phyloP scores from a whole-genome alignment of 2,888 invertebrate species.

The Notodonta ziczac region DNA sequence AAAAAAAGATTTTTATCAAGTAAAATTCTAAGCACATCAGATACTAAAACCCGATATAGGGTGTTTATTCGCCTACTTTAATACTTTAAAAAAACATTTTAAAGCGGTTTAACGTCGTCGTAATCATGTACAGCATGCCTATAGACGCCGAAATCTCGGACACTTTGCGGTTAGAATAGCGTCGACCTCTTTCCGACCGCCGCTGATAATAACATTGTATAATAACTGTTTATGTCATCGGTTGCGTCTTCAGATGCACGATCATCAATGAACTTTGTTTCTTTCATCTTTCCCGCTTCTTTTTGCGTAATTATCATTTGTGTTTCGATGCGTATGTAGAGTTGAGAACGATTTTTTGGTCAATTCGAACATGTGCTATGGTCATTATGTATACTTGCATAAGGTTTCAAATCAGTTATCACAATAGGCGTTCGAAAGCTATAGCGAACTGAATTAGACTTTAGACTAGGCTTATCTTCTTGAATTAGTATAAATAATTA shows the following conservation, averaged over 20 bases:
- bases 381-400: neutral
- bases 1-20: too few relatives aligned
- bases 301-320: neutral
- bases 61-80: neutral
- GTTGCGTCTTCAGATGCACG: conserved; percentile 4
- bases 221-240: conserved; percentile 24
- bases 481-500: too few relatives aligned
- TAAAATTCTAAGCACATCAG: neutral
- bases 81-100: neutral
- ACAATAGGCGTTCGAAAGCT: too few relatives aligned
- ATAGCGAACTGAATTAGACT: too few relatives aligned
- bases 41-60: neutral
- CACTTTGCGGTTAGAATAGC: conserved; percentile 19
- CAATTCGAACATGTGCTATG: too few relatives aligned
- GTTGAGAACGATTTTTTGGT: neutral
- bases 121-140: conserved; percentile 15
- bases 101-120: neutral
- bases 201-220: conserved; percentile 26
- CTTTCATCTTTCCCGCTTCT: conserved; percentile 5
- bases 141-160: conserved; percentile 9
- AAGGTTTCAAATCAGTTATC: too few relatives aligned
- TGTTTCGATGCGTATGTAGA: neutral
- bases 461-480: too few relatives aligned
- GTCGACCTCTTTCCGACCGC: conserved; percentile 21
- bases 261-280: conserved; percentile 3